phyloP scores from a whole-genome alignment of 2,113 vertebrate species.

The Columbina picui region DNA sequence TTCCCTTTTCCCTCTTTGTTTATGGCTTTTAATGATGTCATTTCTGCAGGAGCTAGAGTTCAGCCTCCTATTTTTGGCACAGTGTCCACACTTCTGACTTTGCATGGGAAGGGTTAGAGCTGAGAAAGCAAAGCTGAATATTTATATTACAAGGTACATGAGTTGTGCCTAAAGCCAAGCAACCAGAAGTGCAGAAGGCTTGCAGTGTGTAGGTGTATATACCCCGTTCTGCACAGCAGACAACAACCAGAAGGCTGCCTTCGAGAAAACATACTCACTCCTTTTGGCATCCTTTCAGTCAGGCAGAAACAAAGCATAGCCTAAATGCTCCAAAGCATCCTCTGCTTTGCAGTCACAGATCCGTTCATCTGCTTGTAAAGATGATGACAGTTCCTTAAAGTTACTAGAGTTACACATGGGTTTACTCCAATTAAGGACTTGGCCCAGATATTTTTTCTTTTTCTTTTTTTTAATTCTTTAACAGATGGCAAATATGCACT shows the following conservation, averaged over 20 bases:
- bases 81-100: neutral
- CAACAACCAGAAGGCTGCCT: neutral
- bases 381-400: neutral
- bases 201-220: neutral
- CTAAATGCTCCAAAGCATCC: neutral
- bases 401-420: neutral
- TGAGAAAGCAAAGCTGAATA: constrained; percentile 17
- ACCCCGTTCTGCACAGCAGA: neutral
- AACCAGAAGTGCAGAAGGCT: neutral
- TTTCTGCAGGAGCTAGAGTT: neutral
- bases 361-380: neutral
- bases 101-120: neutral
- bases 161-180: neutral
- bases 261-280: fast-evolving
- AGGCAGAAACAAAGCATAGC: neutral
- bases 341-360: neutral
- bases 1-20: neutral
- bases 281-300: neutral
- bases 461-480: neutral
- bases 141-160: constrained; percentile 1
- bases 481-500: constrained; percentile 31
- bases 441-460: neutral
- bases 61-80: constrained; percentile 19
- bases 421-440: constrained; percentile 26
- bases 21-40: neutral